phyloP scores from a whole-genome alignment of 2,113 vertebrate species.

The Pluvialis apricaria region DNA sequence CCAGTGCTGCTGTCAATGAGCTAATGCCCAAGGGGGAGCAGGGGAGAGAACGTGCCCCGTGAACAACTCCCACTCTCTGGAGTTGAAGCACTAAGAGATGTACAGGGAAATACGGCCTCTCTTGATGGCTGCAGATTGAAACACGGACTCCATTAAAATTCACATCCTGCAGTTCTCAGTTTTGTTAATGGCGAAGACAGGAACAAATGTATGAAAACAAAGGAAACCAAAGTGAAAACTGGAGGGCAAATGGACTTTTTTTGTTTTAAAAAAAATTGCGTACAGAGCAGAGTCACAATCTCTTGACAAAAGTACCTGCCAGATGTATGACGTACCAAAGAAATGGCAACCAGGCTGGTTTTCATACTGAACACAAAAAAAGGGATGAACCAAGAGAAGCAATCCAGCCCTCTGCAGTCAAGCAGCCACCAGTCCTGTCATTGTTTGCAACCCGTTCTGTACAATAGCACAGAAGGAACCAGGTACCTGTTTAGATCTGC shows the following conservation, averaged over 20 bases:
- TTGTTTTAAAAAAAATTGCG: background rate
- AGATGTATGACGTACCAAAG: background rate
- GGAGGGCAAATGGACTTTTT: background rate
- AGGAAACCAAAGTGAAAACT: background rate
- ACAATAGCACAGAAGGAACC: background rate
- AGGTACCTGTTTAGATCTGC: background rate
- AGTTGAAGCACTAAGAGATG: background rate
- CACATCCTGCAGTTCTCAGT: background rate
- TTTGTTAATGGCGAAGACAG: background rate
- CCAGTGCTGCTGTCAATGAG: background rate
- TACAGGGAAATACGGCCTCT: background rate
- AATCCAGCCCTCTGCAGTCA: background rate
- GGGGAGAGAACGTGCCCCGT: background rate
- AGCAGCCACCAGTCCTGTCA: background rate
- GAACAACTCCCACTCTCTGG: background rate
- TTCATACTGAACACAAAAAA: background rate
- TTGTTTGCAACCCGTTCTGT: background rate
- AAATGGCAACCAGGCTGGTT: background rate
- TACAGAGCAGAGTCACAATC: fast-evolving
- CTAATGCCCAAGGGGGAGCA: background rate
- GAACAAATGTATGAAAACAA: background rate
- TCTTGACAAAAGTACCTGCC: background rate
- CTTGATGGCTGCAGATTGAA: background rate
- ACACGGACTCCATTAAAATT: background rate
- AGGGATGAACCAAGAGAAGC: background rate